Evolutionary conservation across 2,113 vertebrate genomes (phyloP).

Genomic region (Chloebia gouldiae): DNA sequence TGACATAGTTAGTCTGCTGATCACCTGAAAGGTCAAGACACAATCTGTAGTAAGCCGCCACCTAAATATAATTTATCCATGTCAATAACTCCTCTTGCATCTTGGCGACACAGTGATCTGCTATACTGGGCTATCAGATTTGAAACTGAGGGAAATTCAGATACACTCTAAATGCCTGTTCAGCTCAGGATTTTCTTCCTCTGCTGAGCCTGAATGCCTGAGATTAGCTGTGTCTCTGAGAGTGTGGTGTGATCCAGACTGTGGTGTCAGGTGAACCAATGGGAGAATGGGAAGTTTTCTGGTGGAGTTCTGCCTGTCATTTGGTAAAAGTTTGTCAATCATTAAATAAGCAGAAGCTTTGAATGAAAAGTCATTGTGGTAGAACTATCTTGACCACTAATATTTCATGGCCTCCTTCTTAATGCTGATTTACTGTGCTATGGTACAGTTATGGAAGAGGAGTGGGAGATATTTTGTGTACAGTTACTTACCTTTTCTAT

Average conservation of each 20-base stretch:
- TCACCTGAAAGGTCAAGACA: not conserved
- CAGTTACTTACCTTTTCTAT: not conserved
- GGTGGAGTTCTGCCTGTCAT: not conserved
- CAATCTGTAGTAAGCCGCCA: not conserved
- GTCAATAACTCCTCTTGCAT: not conserved
- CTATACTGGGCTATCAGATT: not conserved
- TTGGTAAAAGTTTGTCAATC: not conserved
- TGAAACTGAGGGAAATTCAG: not conserved
- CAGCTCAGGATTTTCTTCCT: not conserved
- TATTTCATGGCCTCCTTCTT: not conserved
- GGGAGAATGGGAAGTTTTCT: not conserved
- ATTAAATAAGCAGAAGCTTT: not conserved
- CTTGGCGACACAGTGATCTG: fast-evolving
- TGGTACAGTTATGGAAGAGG: not conserved
- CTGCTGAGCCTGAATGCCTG: not conserved
- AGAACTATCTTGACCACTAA: not conserved
- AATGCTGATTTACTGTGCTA: fast-evolving
- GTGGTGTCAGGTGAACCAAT: not conserved
- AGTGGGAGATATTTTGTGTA: not conserved
- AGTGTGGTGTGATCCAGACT: not conserved
- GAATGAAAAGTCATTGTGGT: not conserved
- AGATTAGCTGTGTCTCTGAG: fast-evolving
- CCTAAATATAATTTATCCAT: not conserved
- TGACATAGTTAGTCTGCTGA: not conserved
- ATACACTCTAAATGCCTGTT: not conserved